Evolutionary conservation across 2,113 vertebrate genomes (phyloP), one percentile per base, ranked within the genome.

Genomic region (Colistium nudipinnis): DNA sequence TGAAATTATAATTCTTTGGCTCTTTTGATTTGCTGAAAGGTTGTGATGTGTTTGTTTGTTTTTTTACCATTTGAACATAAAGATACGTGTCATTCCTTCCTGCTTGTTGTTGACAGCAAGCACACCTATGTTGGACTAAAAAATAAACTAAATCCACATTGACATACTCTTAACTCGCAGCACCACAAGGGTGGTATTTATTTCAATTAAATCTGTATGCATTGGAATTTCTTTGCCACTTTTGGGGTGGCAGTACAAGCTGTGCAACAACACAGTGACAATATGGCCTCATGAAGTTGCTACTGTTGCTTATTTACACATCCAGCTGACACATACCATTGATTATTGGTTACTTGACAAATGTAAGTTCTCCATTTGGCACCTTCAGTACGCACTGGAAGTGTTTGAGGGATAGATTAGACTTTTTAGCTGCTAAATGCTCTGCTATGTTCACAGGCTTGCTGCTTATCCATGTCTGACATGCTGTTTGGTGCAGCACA

Each of bases 11-110:
- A 36, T 45, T 11, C 55, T 55, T 30, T 62, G n/a, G 6, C 59
- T 68, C 25, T 44, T 85, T 71, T 80, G 63, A 85, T 78, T 28
- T 13, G 25, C 27, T 31, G 28, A 10, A 7, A 79, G 48, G 47
- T 53, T 67, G 48, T 25, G 14, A 66, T 12, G n/a, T n/a, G n/a
- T 31, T 25, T 27, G 13, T 9, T 25, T n/a, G n/a, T n/a, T 33
- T 27, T 31, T 45, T 71, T 60, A 57, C 3, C 22, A 20, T 70
- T 74, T 78, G 16, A 71, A 63, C 22, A 48, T 56, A 49, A 74
- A 62, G n/a, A 61, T 54, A 54, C 4, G 62, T 25, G 44, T 11
- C 41, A 60, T 44, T 44, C 78, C 13, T 48, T 43, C 25, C 2
- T 61, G n/a, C 20, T 1, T 73, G 35, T 1, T 62, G 28, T 1